Evolutionary conservation across 2,113 vertebrate species (phyloP), one percentile per base, ranked within the genome.

Genomic region (Salvator merianae): DNA sequence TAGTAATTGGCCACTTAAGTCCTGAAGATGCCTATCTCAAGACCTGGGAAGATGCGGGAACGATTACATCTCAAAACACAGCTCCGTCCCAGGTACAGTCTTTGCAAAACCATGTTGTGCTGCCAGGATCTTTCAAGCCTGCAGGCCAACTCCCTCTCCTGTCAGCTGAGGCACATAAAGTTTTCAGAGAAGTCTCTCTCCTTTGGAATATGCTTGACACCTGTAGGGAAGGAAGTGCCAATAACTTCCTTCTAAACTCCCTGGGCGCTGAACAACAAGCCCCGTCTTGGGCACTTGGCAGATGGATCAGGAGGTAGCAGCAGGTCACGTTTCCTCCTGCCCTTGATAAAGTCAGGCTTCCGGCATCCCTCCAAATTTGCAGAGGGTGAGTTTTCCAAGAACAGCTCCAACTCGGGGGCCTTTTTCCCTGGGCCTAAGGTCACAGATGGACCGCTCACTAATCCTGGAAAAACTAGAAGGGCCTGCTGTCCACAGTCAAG

Each of bases 151-250:
- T 40, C 34, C 26, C 13, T 28, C 55, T 63, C 76, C 36, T 62
- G 68, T 12, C 14, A 24, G 30, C 4, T 1, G 28, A 43, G 81
- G 30, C 30, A 28, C 20, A 65, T 24, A 59, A 82, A 65, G 36
- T 34, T 40, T 40, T n/a, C 16, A 82, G 70, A 36, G 2, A 18
- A 70, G 69, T 69, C 69, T 82, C 50, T 18, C 47, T 18, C 36
- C 30, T 9, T 43, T 20, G 2, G 32, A 77, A 30, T 0, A 14
- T 1, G 10, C 28, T 73, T 53, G 68, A n/a, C 55, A 65, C 55
- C 84, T 65, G 68, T 9, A 40, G 55, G 70, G 77, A 68, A 85
- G 84, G 70, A 74, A 80, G 30, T 80, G 77, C 38, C 83, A 85
- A 85, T 8, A 36, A 63, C 77, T 79, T 72, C 83, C 83, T 79